Evolutionary conservation across 2,888 invertebrate species (phyloP).

Genomic region (Drosophila meridiana): DNA sequence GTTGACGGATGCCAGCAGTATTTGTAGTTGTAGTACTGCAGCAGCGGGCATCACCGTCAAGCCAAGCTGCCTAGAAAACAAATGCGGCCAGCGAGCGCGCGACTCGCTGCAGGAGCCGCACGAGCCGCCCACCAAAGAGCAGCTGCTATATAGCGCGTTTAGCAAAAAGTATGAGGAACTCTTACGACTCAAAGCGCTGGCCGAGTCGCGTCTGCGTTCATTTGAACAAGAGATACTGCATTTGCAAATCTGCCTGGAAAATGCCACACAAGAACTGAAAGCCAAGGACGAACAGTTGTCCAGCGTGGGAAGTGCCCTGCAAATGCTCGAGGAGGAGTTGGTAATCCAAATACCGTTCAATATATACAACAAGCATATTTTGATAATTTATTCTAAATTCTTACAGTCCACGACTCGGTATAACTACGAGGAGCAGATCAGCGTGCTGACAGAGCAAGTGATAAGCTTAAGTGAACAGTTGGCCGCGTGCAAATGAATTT

Average conservation of each 20-base stretch:
- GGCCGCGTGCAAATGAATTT: conserved; percentile 86
- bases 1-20: conserved; percentile 41
- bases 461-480: conserved; percentile 92
- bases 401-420: conserved; percentile 86
- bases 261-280: conserved; percentile 85
- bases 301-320: conserved; percentile 85
- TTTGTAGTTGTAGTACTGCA: conserved; percentile 81
- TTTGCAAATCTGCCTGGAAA: conserved; percentile 86
- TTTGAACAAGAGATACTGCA: conserved; percentile 85
- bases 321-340: conserved; percentile 89
- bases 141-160: conserved; percentile 83
- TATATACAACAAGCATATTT: not conserved
- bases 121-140: conserved; percentile 79
- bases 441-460: conserved; percentile 88
- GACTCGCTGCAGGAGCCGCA: conserved; percentile 69
- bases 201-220: conserved; percentile 83
- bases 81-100: conserved; percentile 58
- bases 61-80: conserved; percentile 61
- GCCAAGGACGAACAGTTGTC: conserved; percentile 86
- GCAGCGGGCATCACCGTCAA: conserved; percentile 81
- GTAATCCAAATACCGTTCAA: conserved; percentile 49
- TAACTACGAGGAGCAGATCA: conserved; percentile 89
- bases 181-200: conserved; percentile 80
- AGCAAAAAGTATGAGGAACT: conserved; percentile 84
- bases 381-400: not conserved